phyloP scores from a whole-genome alignment of 2,113 vertebrate species.

The Corydoras maculifer region DNA sequence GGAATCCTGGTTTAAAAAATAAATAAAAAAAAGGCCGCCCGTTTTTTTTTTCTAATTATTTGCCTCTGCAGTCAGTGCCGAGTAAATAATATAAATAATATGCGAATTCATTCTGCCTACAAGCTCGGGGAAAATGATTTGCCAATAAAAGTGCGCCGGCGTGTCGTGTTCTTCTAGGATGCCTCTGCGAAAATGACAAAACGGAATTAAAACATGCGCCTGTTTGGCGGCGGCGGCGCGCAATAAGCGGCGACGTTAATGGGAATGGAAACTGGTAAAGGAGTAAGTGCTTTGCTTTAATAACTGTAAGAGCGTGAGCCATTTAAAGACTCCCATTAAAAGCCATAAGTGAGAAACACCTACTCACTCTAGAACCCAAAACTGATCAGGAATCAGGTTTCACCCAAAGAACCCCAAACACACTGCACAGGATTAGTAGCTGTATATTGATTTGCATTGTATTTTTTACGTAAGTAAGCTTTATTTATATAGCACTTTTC shows the following conservation, averaged over 20 bases:
- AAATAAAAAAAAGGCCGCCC: conserved; percentile 45
- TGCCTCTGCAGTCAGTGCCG: conserved; percentile 50
- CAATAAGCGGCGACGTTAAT: conserved; percentile 57
- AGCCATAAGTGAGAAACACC: conserved; percentile 82
- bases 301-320: conserved; percentile 84
- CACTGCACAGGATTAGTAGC: neutral
- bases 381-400: too few species aligned
- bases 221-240: conserved; percentile 69
- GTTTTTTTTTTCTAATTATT: conserved; percentile 60
- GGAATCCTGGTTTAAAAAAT: conserved; percentile 45
- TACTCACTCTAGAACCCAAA: conserved; percentile 66
- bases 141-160: conserved; percentile 73
- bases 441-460: neutral
- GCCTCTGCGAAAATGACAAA: conserved; percentile 80
- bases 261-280: conserved; percentile 61
- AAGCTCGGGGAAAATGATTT: conserved; percentile 64
- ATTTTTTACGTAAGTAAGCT: too few species aligned
- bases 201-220: conserved; percentile 86
- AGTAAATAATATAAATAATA: conserved; percentile 61
- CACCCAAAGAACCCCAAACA: too few species aligned
- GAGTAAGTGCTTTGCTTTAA: conserved; percentile 69
- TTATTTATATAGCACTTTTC: too few species aligned
- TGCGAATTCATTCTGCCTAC: conserved; percentile 59
- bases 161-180: conserved; percentile 72
- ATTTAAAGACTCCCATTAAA: conserved; percentile 71